Conservation (phyloP, 2,113 vertebrate genomes). For the Pseudopipra pipra region DNA sequence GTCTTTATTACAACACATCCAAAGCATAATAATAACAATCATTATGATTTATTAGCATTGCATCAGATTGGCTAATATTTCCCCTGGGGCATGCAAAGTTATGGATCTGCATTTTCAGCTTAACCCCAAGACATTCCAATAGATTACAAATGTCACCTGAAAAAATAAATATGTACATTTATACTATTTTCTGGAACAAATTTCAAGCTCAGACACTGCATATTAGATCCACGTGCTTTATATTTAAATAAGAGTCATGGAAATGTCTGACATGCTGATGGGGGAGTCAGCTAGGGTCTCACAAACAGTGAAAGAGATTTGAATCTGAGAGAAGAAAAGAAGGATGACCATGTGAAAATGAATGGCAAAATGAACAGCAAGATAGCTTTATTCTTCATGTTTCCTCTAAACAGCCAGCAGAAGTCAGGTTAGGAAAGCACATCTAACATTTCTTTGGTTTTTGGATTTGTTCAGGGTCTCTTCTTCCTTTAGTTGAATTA, state of each 20-base stretch:
- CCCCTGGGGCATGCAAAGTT: background rate
- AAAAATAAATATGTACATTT: conserved; percentile 38
- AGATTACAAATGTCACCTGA: background rate
- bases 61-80: conserved; percentile 23
- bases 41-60: conserved; percentile 31
- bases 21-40: conserved; percentile 1
- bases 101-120: background rate
- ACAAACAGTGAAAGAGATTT: background rate
- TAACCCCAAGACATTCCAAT: background rate
- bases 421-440: background rate
- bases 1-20: background rate
- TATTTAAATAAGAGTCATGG: conserved; percentile 16
- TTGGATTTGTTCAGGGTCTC: background rate
- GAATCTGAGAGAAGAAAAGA: background rate
- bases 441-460: background rate
- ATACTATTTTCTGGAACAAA: background rate
- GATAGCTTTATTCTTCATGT: background rate
- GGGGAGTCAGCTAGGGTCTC: background rate
- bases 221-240: conserved; percentile 31
- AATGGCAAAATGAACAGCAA: background rate
- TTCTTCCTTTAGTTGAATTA: background rate
- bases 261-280: background rate
- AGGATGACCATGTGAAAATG: background rate
- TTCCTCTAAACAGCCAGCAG: background rate
- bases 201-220: background rate